Evolutionary conservation across 2,797 vertebrate species (phyloP).

Genomic region (Brachyalestes nurse): DNA sequence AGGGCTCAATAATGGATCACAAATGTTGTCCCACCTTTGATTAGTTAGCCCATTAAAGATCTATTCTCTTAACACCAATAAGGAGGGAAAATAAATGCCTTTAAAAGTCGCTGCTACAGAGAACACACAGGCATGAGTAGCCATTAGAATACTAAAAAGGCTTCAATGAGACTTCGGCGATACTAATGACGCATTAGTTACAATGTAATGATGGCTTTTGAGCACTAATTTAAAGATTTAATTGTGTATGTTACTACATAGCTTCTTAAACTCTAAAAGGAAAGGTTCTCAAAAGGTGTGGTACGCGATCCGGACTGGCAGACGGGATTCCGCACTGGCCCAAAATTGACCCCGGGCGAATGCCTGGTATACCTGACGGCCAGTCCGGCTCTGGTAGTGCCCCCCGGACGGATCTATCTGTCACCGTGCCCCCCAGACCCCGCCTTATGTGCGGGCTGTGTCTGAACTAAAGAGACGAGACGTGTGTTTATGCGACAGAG

Average conservation of each 20-base stretch:
- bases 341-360: no score
- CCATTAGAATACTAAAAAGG: not conserved
- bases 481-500: no score
- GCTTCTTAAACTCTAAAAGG: not conserved
- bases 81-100: not conserved
- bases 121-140: not conserved
- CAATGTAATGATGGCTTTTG: not conserved
- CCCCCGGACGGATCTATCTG: no score
- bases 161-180: not conserved
- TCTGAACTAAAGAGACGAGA: no score
- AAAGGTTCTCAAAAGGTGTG: no score
- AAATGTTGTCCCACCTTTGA: slow-evolving; percentile 69
- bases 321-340: no score
- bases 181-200: not conserved
- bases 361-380: no score
- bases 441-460: no score
- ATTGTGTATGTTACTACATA: not conserved
- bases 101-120: not conserved
- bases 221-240: not conserved
- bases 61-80: slow-evolving; percentile 40
- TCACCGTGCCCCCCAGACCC: no score
- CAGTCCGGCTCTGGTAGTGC: no score
- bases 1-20: slow-evolving; percentile 69
- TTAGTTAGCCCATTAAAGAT: slow-evolving; percentile 68
- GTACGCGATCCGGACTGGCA: no score